Conservation (phyloP, 1,140 invertebrate species). For the Trachymyrmex septentrionalis region DNA sequence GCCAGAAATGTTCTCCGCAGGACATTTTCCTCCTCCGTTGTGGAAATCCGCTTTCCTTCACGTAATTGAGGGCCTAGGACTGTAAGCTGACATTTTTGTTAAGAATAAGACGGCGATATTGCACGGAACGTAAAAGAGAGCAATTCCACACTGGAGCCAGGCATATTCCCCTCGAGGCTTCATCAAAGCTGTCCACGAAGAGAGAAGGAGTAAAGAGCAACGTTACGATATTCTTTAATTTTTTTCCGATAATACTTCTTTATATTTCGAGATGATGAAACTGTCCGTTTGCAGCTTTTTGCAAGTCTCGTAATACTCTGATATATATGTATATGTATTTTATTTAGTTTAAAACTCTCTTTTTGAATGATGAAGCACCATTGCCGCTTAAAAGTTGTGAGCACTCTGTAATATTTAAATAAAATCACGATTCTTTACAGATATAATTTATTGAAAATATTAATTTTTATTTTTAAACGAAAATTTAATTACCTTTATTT, state of each 20-base stretch:
- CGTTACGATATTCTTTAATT: constrained; percentile 5
- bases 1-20: neutral
- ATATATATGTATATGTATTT: neutral
- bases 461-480: too few relatives aligned
- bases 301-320: neutral
- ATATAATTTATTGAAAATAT: too few relatives aligned
- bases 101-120: constrained; percentile 25
- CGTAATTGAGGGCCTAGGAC: constrained; percentile 42
- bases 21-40: neutral
- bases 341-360: neutral
- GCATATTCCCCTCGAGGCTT: constrained; percentile 16
- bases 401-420: too few relatives aligned
- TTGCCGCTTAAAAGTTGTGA: too few relatives aligned
- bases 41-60: constrained; percentile 41
- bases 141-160: neutral
- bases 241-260: constrained; percentile 14
- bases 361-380: neutral
- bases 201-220: neutral
- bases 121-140: constrained; percentile 31
- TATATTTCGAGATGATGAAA: constrained; percentile 13
- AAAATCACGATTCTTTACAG: too few relatives aligned
- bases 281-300: neutral
- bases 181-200: constrained; percentile 24
- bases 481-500: too few relatives aligned
- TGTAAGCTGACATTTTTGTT: constrained; percentile 56